Evolutionary conservation across 2,797 vertebrate genomes (phyloP).

Genomic region (Oreochromis grahami): DNA sequence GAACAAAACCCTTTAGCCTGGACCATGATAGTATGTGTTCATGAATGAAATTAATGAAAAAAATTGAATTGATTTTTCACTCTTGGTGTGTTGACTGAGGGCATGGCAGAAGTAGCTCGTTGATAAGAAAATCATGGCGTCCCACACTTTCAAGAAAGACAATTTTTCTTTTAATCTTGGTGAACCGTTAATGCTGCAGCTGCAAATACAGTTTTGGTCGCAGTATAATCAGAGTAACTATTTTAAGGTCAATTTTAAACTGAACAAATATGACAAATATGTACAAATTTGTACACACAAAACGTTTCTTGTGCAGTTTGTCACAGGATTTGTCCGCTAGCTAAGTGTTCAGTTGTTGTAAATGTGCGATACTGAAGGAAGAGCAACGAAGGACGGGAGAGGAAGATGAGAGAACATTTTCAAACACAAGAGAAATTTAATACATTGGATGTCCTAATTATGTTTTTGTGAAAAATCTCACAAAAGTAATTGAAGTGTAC

Average conservation of each 20-base stretch:
- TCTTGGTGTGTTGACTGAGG: not conserved
- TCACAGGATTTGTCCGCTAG: not conserved
- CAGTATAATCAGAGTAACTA: not conserved
- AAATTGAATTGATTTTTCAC: not conserved
- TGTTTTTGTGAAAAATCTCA: not conserved
- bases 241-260: not conserved
- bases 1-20: not conserved
- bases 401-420: not conserved
- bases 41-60: not conserved
- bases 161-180: not conserved
- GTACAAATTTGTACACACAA: not conserved
- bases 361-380: not conserved
- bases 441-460: not conserved
- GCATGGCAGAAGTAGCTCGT: not conserved
- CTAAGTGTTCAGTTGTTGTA: not conserved
- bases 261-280: not conserved
- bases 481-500: not conserved
- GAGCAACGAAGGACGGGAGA: not conserved
- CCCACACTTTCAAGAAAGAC: not conserved
- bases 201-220: not conserved
- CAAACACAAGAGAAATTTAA: not conserved
- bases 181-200: not conserved
- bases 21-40: not conserved
- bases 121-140: not conserved
- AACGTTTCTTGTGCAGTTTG: not conserved